Evolutionary conservation across 2,888 invertebrate genomes (phyloP), one percentile per base, ranked within the genome.

Genomic region (Drosophila borealis): DNA sequence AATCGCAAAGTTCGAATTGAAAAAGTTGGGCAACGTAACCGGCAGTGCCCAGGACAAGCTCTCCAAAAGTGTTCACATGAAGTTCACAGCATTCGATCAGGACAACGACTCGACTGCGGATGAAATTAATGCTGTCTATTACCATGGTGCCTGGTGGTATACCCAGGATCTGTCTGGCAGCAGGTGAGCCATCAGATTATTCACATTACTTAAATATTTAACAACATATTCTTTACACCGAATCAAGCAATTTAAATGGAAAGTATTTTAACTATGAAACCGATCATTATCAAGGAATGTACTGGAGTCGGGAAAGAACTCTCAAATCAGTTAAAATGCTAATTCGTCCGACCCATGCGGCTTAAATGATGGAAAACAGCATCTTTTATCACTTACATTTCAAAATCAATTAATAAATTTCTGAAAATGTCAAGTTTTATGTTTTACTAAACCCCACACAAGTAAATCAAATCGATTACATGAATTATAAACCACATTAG

Each of bases 71-170:
- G 1, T 37, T 0, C 4, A 6, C 2, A 5, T n/a, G 37, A n/a
- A n/a, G 6, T 37, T 37, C 37, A 2, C 37, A 0, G n/a, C 37
- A n/a, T 29, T n/a, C 13, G 37, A 37, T 37, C n/a, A n/a, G n/a
- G 37, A 37, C 6, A 37, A n/a, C 37, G 37, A 37, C 37, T 8
- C 2, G n/a, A 0, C 2, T 0, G 29, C 29, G 29, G 29, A 29
- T 29, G 8, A 29, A 8, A 37, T n/a, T n/a, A n/a, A 8, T n/a
- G 37, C 37, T 2, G 37, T 6, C 29, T 8, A 29, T 29, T 14
- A 39, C 9, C 41, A 49, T 11, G 42, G 49, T 10, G 62, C 25
- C 36, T 63, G 62, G 62, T 63, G 55, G 55, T 49, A 46, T n/a
- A 36, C 13, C 3, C 3, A 14, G 1, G 5, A 11, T 11, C 10